Evolutionary conservation across 2,113 vertebrate genomes (phyloP).

Genomic region (Rhegmatorhina hoffmannsi): DNA sequence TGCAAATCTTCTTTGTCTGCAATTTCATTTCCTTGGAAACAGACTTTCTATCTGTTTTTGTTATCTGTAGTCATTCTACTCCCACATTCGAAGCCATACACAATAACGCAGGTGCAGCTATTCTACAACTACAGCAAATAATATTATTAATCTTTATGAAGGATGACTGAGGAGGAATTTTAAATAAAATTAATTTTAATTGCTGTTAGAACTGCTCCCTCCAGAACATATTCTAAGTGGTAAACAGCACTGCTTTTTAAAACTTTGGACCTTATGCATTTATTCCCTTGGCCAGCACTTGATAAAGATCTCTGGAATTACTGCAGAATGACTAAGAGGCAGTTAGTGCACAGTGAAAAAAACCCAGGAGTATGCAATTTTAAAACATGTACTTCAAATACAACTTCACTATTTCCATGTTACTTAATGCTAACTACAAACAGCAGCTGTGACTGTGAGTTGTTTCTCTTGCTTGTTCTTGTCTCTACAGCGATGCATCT

Average conservation of each 20-base stretch:
- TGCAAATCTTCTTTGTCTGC: neutral
- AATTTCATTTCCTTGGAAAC: neutral
- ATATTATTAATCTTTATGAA: neutral
- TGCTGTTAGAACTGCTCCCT: neutral
- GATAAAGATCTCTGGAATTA: neutral
- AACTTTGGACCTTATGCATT: neutral
- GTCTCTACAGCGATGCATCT: neutral
- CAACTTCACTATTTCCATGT: neutral
- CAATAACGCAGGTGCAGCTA: neutral
- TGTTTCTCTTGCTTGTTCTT: neutral
- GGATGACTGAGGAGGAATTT: neutral
- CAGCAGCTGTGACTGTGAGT: neutral
- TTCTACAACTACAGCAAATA: neutral
- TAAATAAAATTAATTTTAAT: neutral
- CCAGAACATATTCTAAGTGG: neutral
- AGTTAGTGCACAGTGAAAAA: neutral
- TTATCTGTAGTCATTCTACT: neutral
- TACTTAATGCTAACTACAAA: neutral
- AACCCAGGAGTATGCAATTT: neutral
- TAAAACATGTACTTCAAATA: neutral
- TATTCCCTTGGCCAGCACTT: neutral
- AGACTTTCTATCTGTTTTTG: neutral
- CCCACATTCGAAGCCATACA: neutral
- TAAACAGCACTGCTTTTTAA: neutral
- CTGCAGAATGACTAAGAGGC: neutral